A percentile compares a stretch with the other conserved stretches of the same genome.
Evolutionary conservation across 2,797 vertebrate species (phyloP).

Genomic region (Okamejei kenojei): DNA sequence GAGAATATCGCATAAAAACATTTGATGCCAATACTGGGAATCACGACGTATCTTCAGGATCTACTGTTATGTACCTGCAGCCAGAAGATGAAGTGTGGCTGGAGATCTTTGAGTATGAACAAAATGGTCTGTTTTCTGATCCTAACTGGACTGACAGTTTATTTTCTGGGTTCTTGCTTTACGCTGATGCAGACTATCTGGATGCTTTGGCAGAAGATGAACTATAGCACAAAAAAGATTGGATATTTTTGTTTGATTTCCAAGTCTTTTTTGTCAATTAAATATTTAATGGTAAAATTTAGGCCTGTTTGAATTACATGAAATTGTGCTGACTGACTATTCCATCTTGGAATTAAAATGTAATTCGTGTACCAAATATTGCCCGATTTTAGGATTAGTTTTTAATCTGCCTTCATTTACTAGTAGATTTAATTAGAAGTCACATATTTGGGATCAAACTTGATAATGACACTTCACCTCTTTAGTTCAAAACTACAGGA

Average conservation of each 20-base stretch:
- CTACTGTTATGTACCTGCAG: constrained; percentile 82
- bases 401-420: neutral
- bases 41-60: constrained; percentile 89
- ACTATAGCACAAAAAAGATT: constrained; percentile 46
- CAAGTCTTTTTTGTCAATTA: constrained; percentile 5
- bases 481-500: neutral
- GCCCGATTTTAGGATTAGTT: neutral
- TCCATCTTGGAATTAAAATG: neutral
- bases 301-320: neutral
- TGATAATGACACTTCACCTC: neutral
- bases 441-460: neutral
- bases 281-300: neutral
- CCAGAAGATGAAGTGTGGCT: constrained; percentile 96
- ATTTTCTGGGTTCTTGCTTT: constrained; percentile 95
- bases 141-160: constrained; percentile 88
- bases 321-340: neutral
- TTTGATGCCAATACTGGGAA: constrained; percentile 96
- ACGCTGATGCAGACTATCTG: constrained; percentile 85
- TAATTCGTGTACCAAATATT: neutral
- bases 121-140: constrained; percentile 91
- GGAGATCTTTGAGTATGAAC: constrained; percentile 90
- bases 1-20: constrained; percentile 86
- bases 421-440: neutral
- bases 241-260: neutral
- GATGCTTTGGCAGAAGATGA: constrained; percentile 77